Evolutionary conservation across 2,797 vertebrate species (phyloP).

Genomic region (Sphenopsis melanotis): DNA sequence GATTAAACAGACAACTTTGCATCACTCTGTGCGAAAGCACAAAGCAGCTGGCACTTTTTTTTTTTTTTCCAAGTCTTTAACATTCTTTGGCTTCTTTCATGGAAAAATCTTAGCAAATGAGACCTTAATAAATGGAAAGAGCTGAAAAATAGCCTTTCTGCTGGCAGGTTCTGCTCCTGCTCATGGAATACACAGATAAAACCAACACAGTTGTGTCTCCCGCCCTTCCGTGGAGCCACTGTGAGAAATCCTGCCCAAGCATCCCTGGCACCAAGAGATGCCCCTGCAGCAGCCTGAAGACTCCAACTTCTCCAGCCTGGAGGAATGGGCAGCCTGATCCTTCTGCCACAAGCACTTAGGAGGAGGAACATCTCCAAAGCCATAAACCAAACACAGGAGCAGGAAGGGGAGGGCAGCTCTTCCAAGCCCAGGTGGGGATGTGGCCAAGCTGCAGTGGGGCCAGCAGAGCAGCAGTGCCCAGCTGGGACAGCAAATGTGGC

Average conservation of each 20-base stretch:
- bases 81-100: slow-evolving; percentile 31
- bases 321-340: background rate
- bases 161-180: background rate
- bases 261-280: background rate
- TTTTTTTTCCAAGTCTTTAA: background rate
- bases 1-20: background rate
- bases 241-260: background rate
- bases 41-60: background rate
- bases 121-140: slow-evolving; percentile 53
- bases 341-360: background rate
- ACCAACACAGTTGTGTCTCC: background rate
- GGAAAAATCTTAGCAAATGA: slow-evolving; percentile 56
- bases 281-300: background rate
- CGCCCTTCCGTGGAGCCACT: background rate
- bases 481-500: background rate
- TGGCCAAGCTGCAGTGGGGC: background rate
- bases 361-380: background rate
- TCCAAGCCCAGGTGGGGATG: background rate
- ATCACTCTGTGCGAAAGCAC: background rate
- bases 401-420: background rate
- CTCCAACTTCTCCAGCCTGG: background rate
- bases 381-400: background rate
- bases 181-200: background rate
- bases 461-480: background rate
- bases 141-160: slow-evolving; percentile 23